Conservation (phyloP, 2,888 invertebrate species). For the Philopedon plagiatum region DNA sequence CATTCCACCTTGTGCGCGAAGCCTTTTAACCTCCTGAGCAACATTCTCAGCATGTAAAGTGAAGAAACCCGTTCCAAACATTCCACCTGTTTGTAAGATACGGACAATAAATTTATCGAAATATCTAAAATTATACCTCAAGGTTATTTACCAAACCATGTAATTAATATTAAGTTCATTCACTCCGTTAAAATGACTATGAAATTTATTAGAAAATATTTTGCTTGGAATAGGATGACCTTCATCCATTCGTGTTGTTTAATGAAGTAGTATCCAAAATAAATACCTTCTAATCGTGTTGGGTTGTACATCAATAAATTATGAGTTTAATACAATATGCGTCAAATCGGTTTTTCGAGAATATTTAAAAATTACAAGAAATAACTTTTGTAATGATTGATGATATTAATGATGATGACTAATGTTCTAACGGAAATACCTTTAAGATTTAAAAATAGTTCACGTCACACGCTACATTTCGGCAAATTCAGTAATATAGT, state of each 20-base stretch:
- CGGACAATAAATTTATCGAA: constrained; percentile 44
- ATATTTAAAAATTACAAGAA: too few relatives aligned
- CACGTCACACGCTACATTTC: too few relatives aligned
- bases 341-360: too few relatives aligned
- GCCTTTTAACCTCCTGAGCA: constrained; percentile 12
- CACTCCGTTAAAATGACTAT: constrained; percentile 30
- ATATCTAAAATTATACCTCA: constrained; percentile 44
- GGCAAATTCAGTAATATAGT: too few relatives aligned
- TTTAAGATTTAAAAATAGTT: too few relatives aligned
- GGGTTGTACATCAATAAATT: too few relatives aligned
- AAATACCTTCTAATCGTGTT: too few relatives aligned
- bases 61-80: constrained; percentile 18
- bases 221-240: constrained; percentile 24
- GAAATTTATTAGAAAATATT: constrained; percentile 38
- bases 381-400: too few relatives aligned
- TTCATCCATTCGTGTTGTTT: constrained; percentile 19
- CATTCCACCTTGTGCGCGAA: neutral
- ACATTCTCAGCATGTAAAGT: constrained; percentile 2
- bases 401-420: too few relatives aligned
- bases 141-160: constrained; percentile 36
- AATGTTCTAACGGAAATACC: too few relatives aligned
- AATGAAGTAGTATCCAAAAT: neutral
- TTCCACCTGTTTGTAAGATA: constrained; percentile 41
- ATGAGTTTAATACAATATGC: too few relatives aligned
- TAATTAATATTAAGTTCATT: constrained; percentile 44